Conservation (phyloP, 2,113 vertebrate species). For the Columbina picui region DNA sequence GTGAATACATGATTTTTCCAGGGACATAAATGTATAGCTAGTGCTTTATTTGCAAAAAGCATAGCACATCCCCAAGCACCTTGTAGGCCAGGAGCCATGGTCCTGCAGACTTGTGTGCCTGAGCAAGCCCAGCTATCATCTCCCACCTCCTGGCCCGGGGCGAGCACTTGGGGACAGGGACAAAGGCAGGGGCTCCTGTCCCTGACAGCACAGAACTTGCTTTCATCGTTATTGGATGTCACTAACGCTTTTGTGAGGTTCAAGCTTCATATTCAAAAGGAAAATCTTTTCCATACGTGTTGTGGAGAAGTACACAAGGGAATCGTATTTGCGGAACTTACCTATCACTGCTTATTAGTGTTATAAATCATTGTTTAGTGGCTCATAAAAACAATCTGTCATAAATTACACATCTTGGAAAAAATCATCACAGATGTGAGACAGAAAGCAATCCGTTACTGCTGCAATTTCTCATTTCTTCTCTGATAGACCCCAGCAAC, state of each 20-base stretch:
- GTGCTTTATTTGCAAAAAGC: neutral
- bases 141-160: neutral
- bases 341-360: conserved; percentile 28
- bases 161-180: accelerated
- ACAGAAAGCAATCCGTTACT: neutral
- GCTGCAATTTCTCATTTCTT: neutral
- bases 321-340: neutral
- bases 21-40: neutral
- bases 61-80: neutral
- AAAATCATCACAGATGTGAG: neutral
- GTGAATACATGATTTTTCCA: neutral
- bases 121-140: neutral
- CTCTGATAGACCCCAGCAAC: neutral
- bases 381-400: conserved; percentile 32
- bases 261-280: neutral
- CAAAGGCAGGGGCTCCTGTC: neutral
- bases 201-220: neutral
- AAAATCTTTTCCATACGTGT: neutral
- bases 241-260: neutral
- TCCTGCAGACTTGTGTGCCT: neutral
- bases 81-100: neutral
- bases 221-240: neutral
- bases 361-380: conserved; percentile 48
- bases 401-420: conserved; percentile 20
- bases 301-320: neutral